These are phyloP conservation scores for Scylla paramamosain DNA, from an alignment of 1,140 invertebrate genomes.

Conservation along the genomic window DNA sequence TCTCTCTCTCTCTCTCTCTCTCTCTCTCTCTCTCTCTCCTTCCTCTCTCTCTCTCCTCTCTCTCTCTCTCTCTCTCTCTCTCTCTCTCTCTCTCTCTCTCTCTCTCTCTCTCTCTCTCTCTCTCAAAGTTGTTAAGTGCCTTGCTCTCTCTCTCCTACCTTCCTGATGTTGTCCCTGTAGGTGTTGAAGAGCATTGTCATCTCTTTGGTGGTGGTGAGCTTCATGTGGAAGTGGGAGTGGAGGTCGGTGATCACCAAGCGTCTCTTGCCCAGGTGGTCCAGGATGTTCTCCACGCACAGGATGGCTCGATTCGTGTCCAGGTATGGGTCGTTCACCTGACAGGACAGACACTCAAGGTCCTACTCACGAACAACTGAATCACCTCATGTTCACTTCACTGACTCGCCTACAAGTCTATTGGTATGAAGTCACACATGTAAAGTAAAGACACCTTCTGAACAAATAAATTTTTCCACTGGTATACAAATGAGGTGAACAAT, in stretches of 20 bases:
- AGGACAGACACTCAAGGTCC: not conserved
- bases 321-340: slow-evolving; percentile 87
- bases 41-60: slow-evolving; percentile 26
- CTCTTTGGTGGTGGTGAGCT: slow-evolving; percentile 84
- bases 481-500: too few species aligned
- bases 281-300: slow-evolving; percentile 86
- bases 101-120: too few species aligned
- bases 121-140: too few species aligned
- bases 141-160: slow-evolving; percentile 81
- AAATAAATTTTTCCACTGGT: too few species aligned
- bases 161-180: slow-evolving; percentile 87
- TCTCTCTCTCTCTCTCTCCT: too few species aligned
- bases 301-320: slow-evolving; percentile 87
- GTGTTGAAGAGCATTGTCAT: slow-evolving; percentile 86
- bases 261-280: slow-evolving; percentile 86
- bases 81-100: too few species aligned
- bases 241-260: slow-evolving; percentile 85
- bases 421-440: too few species aligned
- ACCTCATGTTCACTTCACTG: not conserved
- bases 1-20: too few species aligned
- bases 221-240: slow-evolving; percentile 86
- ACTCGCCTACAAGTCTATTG: too few species aligned
- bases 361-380: not conserved
- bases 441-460: too few species aligned
- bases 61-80: too few species aligned